A percentile compares a stretch with the other conserved stretches of the same genome.
These are phyloP conservation scores for Trachelus tabidus DNA, from an alignment of 2,888 invertebrate species.

Conservation along the genomic window DNA sequence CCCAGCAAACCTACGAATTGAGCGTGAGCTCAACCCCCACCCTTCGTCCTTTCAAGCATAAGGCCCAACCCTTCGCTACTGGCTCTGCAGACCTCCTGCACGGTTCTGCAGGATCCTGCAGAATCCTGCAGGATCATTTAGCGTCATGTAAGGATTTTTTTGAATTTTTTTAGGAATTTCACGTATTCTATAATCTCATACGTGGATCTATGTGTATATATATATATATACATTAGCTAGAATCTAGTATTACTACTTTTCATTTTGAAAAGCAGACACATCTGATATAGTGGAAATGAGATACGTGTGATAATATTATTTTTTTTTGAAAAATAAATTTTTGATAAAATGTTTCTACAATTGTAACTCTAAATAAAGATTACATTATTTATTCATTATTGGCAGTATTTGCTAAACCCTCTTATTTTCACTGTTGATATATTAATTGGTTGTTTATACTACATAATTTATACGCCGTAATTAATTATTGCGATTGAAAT, in stretches of 20 bases:
- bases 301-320: background rate
- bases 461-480: background rate
- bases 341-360: background rate
- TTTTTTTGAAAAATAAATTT: background rate
- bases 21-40: conserved; percentile 39
- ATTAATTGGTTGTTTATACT: background rate
- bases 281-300: too few species aligned
- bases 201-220: too few species aligned
- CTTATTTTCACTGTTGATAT: background rate
- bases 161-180: too few species aligned
- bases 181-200: too few species aligned
- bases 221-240: too few species aligned
- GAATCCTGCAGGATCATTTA: conserved; percentile 27
- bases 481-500: background rate
- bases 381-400: background rate
- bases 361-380: background rate
- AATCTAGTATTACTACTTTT: too few species aligned
- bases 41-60: conserved; percentile 7
- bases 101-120: conserved; percentile 41
- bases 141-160: background rate
- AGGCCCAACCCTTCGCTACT: conserved; percentile 21
- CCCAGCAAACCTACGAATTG: conserved; percentile 53
- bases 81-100: conserved; percentile 18
- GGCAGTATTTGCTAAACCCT: background rate
- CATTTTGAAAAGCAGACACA: too few species aligned